Base-by-base conservation (phyloP, 1,140 invertebrate genomes). In the Sycobia sp. region DNA sequence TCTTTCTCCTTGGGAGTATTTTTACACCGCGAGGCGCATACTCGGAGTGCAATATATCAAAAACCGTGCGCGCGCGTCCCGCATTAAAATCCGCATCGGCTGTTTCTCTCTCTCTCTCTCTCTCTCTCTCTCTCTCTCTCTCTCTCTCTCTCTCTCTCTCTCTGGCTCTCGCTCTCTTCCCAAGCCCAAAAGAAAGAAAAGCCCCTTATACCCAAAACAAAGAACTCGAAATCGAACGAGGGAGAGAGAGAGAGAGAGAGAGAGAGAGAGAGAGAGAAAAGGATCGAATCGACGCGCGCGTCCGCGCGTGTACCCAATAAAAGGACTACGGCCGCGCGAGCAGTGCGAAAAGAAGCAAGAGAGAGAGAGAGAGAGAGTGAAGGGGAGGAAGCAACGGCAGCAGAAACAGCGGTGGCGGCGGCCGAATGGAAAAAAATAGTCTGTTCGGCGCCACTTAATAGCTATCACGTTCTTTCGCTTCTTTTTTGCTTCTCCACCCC, bases 361-460 rank as follows among this genome's bases (percentile, higher is more conserved):
- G 44, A 49, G 20, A 50, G 22, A 49, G 25, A 22, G 38, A 49
- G 13, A 51, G 43, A 51, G 32, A 44, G 50, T 51, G 16, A 13
- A 11, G 34, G 1, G 22, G 16, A 27, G 56, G 23, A 29, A 34
- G 22, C 49, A 57, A 49, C 29, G 44, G 29, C 36, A 43, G 20
- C 13, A 10, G 39, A 36, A 53, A 53, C 25, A 41, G 50, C 20
- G 29, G 29, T 4, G 29, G 29, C 29, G 5, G 29, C 4, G 29
- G 5, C 29, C 29, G n/a, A n/a, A 32, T 38, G 25, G 14, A 62
- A 64, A 57, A 62, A 62, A 64, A 51, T 62, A 54, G 46, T 51
- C 54, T 22, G 54, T 53, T 65, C 55, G 55, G 55, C 62, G 55
- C 62, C 62, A 65, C 62, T 59, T 65, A 65, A 65, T 65, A 65